phyloP scores from a whole-genome alignment of 2,797 vertebrate genomes.

The Coregonus suidteri region DNA sequence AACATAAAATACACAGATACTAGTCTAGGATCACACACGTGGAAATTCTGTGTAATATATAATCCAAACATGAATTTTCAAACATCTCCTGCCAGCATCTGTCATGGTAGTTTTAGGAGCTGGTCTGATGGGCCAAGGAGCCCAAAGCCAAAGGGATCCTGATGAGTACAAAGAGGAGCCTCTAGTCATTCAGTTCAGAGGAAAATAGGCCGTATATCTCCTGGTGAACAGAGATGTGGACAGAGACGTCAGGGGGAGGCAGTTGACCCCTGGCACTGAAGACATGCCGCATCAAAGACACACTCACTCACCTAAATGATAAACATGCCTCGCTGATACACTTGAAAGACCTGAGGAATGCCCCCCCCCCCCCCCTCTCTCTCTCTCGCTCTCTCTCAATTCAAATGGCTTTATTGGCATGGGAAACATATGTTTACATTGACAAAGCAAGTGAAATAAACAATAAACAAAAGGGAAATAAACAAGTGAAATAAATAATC shows the following conservation, averaged over 20 bases:
- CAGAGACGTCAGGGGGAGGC: background rate
- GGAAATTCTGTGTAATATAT: conserved; percentile 45
- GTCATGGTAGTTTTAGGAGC: conserved; percentile 62
- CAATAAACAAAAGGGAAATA: no score
- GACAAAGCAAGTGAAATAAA: no score
- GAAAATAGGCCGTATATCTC: background rate
- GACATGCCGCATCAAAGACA: conserved; percentile 1
- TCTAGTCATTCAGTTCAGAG: background rate
- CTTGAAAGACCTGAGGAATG: conserved; percentile 4
- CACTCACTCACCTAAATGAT: conserved; percentile 4
- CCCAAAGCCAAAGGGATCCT: background rate
- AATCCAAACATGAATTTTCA: conserved; percentile 47
- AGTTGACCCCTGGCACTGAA: background rate
- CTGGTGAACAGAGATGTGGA: background rate
- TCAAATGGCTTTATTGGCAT: no score
- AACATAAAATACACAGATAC: background rate
- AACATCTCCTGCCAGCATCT: conserved; percentile 61
- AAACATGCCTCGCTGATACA: background rate
- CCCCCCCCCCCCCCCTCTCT: background rate
- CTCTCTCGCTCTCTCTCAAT: background rate
- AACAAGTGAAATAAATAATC: no score
- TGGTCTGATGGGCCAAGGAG: conserved; percentile 31
- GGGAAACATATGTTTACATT: no score
- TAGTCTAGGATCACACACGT: conserved; percentile 52
- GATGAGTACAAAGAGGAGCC: background rate